These are phyloP conservation scores for Scaptomyza tumidula DNA, from an alignment of 2,888 invertebrate species.

Conservation along the genomic window DNA sequence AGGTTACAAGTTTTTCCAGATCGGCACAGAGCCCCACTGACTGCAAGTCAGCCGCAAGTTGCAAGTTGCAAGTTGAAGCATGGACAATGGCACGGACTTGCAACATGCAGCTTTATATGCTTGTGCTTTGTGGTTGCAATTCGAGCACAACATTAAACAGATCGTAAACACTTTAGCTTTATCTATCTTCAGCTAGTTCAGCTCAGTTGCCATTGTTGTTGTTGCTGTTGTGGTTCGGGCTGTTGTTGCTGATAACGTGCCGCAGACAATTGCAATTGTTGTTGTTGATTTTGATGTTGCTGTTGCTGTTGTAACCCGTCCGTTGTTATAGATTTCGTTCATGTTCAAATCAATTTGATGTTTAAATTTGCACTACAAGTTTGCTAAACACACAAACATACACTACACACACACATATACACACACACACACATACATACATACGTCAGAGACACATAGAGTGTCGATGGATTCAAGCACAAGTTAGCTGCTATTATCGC, in stretches of 20 bases:
- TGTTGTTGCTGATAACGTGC: conserved; percentile 52
- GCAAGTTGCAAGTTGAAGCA: conserved; percentile 34
- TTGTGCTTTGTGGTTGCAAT: conserved; percentile 20
- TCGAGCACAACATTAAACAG: conserved; percentile 68
- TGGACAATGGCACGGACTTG: conserved; percentile 37
- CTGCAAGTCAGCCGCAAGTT: conserved; percentile 28
- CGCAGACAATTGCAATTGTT: conserved; percentile 52
- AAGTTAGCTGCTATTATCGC: conserved; percentile 24
- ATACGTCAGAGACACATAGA: neutral
- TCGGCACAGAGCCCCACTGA: conserved; percentile 58
- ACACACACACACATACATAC: conserved; percentile 6
- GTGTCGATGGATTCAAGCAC: conserved; percentile 7
- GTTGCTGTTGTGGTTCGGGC: conserved; percentile 16
- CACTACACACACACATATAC: too few relatives aligned
- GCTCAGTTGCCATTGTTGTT: conserved; percentile 9
- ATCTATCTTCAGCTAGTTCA: conserved; percentile 43
- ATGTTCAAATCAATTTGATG: conserved; percentile 65
- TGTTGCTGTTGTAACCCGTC: conserved; percentile 41
- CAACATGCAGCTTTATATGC: conserved; percentile 17
- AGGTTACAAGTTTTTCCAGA: conserved; percentile 79
- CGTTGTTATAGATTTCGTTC: conserved; percentile 56
- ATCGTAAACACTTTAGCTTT: conserved; percentile 76
- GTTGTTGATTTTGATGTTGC: conserved; percentile 25
- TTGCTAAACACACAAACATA: conserved; percentile 23
- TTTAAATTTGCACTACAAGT: conserved; percentile 62